These are phyloP conservation scores for Acleris laterana DNA, from an alignment of 2,888 invertebrate species.

Conservation along the genomic window DNA sequence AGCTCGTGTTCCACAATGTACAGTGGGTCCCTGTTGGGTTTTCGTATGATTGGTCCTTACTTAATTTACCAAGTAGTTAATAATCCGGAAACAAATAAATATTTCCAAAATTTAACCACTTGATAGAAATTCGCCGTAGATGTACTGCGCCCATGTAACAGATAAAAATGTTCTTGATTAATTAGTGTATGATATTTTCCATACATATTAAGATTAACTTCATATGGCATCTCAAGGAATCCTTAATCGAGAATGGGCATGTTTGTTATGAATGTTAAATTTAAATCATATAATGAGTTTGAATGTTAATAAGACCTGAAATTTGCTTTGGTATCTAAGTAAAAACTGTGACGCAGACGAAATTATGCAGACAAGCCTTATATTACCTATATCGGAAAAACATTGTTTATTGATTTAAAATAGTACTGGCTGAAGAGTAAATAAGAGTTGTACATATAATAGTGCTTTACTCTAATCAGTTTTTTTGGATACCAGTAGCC, in stretches of 20 bases:
- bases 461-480: not conserved
- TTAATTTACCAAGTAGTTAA: slow-evolving; percentile 16
- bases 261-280: slow-evolving; percentile 11
- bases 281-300: not conserved
- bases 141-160: slow-evolving; percentile 32
- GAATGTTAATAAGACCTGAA: slow-evolving; percentile 4
- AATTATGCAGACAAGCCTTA: not conserved
- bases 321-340: slow-evolving; percentile 12
- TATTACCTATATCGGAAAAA: too few species aligned
- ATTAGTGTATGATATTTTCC: slow-evolving; percentile 65
- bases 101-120: slow-evolving; percentile 3
- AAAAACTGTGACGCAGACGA: slow-evolving; percentile 3
- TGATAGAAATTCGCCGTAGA: slow-evolving; percentile 44
- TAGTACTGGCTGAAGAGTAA: not conserved
- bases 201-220: slow-evolving; percentile 68
- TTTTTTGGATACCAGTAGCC: not conserved
- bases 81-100: not conserved
- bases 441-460: not conserved
- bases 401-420: too few species aligned
- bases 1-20: not conserved
- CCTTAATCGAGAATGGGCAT: slow-evolving; percentile 1
- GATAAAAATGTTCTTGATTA: slow-evolving; percentile 42
- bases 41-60: not conserved
- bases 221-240: slow-evolving; percentile 62
- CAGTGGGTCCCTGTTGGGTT: not conserved